Conservation (phyloP, 2,888 invertebrate species). For the Eumerus sabulonum region DNA sequence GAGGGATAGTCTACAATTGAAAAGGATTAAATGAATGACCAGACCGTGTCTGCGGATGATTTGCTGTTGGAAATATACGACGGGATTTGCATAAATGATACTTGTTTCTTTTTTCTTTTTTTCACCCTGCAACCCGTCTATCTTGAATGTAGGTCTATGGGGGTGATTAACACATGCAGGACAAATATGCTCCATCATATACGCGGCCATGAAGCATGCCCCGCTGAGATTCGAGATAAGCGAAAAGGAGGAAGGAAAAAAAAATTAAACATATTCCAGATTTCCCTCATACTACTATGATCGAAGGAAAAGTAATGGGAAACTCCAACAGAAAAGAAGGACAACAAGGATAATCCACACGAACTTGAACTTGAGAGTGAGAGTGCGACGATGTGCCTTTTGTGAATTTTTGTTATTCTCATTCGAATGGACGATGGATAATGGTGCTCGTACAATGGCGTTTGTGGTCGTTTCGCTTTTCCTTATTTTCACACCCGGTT, state of each 20-base stretch:
- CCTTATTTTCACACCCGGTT: slow-evolving; percentile 8
- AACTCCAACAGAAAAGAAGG: slow-evolving; percentile 2
- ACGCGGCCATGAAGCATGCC: slow-evolving; percentile 33
- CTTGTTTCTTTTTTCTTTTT: slow-evolving; percentile 39
- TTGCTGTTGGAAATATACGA: slow-evolving; percentile 63
- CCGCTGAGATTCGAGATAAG: slow-evolving; percentile 32
- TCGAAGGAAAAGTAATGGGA: neutral
- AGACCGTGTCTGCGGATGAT: slow-evolving; percentile 62
- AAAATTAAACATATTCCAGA: slow-evolving; percentile 5
- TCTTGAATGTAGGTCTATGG: slow-evolving; percentile 49
- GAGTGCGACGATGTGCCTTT: slow-evolving; percentile 46
- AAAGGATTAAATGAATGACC: slow-evolving; percentile 63
- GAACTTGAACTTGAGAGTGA: slow-evolving; percentile 63
- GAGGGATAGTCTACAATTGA: slow-evolving; percentile 39
- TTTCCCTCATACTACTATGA: slow-evolving; percentile 13
- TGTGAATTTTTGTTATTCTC: slow-evolving; percentile 29
- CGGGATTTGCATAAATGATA: slow-evolving; percentile 64
- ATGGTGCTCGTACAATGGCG: slow-evolving; percentile 13
- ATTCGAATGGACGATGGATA: slow-evolving; percentile 2
- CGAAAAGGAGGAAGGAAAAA: slow-evolving; percentile 1
- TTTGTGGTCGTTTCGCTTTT: slow-evolving; percentile 31
- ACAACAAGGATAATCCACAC: slow-evolving; percentile 48
- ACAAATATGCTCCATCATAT: slow-evolving; percentile 60
- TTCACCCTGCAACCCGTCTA: slow-evolving; percentile 3
- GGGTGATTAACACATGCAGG: slow-evolving; percentile 61